Base-by-base conservation (phyloP, 2,797 vertebrate species). In the Valencia hispanica region DNA sequence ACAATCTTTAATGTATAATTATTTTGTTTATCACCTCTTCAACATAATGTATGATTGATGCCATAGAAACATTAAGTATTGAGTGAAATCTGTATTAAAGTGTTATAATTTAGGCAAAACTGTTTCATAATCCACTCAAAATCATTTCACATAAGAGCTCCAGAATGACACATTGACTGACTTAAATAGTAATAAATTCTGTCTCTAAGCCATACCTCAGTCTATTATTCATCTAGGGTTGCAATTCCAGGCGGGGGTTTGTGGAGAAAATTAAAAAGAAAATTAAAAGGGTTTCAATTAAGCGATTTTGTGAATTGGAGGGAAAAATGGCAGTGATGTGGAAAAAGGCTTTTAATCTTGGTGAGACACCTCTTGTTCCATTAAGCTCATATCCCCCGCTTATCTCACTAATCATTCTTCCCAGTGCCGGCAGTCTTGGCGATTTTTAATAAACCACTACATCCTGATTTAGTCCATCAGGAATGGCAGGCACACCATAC, bases 251-350 rank as follows among this genome's bases (percentile, higher is more conserved):
- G 84, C 78, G 91, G 88, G 66, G 55, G 83, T 83, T 93, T 86
- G 80, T 79, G 73, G 78, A 89, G 87, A 92, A 93, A 93, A 93
- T 92, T 89, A 89, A 86, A 93, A 92, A 90, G 90, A 91, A 91
- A 94, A 93, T 94, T 93, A 88, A 92, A 93, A 92, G 86, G 94
- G 90, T 94, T 94, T 95, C 93, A 93, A 94, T 95, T 93, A 93
- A 82, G 88, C 74, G 86, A 93, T 93, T 94, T 93, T 91, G 84
- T 87, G 92, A 88, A 92, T 93, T 88, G 84, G 82, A 90, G 85
- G 86, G 84, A 86, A 91, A 63, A 91, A 86, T 61, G 85, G 90
- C 93, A 95, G 89, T 86, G 90, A 90, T 92, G 91, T 93, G 93
- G 92, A 92, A 93, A 68, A 92, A 92, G 91, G 91, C 91, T 94